Conservation (phyloP, 2,113 vertebrate genomes). For the Salvelinus namaycush region DNA sequence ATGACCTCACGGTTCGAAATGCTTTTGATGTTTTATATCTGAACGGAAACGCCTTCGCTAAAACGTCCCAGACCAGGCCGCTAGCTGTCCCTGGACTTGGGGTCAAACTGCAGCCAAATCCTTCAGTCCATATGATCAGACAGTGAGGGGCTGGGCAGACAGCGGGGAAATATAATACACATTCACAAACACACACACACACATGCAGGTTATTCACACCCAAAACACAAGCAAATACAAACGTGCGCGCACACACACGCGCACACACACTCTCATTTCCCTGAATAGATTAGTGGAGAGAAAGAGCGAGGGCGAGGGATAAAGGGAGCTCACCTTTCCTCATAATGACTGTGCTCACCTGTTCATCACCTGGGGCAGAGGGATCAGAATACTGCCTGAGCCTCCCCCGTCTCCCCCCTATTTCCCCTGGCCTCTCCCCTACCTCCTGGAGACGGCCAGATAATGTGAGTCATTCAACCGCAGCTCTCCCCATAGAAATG, state of each 20-base stretch:
- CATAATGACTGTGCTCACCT: constrained; percentile 75
- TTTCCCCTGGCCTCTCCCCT: neutral
- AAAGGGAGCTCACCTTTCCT: constrained; percentile 73
- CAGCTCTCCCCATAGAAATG: constrained; percentile 46
- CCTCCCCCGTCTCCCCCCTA: constrained; percentile 1
- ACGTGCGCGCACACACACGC: constrained; percentile 14
- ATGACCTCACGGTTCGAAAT: constrained; percentile 40
- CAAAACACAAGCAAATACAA: constrained; percentile 11
- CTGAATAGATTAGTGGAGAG: constrained; percentile 47
- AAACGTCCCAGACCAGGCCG: constrained; percentile 51
- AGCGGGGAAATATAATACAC: neutral
- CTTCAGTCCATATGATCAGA: constrained; percentile 13
- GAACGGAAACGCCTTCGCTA: constrained; percentile 27
- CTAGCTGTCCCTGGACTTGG: constrained; percentile 21
- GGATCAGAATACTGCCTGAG: constrained; percentile 54
- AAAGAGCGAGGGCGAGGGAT: constrained; percentile 43
- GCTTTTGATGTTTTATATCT: constrained; percentile 52
- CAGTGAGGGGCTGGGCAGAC: neutral
- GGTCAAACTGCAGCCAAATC: constrained; percentile 38
- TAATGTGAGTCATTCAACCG: constrained; percentile 70
- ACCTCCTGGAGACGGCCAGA: constrained; percentile 60
- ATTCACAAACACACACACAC: neutral
- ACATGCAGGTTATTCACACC: neutral
- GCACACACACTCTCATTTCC: constrained; percentile 35
- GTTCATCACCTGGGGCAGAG: constrained; percentile 75